Evolutionary conservation across 2,888 invertebrate species (phyloP).

Genomic region (Hirtodrosophila histrioides): DNA sequence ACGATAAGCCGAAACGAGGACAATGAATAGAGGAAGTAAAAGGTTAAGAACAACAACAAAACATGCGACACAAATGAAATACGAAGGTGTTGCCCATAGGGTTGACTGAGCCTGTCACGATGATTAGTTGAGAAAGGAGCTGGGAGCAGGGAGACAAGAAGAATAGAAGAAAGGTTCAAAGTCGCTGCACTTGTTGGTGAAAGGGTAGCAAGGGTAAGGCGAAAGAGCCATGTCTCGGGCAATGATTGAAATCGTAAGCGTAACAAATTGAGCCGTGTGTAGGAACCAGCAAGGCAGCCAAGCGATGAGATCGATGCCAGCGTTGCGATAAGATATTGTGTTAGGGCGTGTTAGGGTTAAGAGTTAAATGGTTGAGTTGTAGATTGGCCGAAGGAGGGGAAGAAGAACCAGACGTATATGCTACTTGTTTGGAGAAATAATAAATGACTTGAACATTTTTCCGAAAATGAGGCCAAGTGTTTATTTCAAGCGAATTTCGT

Average conservation of each 20-base stretch:
- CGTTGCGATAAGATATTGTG: constrained; percentile 41
- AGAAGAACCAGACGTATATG: not conserved
- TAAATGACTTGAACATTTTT: constrained; percentile 43
- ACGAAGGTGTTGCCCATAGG: constrained; percentile 60
- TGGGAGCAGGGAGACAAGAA: constrained; percentile 4
- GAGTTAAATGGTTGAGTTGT: constrained; percentile 36
- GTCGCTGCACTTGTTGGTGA: constrained; percentile 51
- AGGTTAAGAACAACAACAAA: constrained; percentile 54
- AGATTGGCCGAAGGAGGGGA: not conserved
- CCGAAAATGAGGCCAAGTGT: not conserved
- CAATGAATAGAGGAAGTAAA: constrained; percentile 60
- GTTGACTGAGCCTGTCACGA: constrained; percentile 61
- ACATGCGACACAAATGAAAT: constrained; percentile 22
- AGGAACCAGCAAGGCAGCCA: constrained; percentile 7
- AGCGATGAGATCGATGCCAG: constrained; percentile 28
- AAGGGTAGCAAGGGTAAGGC: constrained; percentile 38
- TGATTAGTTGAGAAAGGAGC: constrained; percentile 38
- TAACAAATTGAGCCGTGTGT: constrained; percentile 43
- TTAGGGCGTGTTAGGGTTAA: constrained; percentile 52
- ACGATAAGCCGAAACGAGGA: constrained; percentile 44
- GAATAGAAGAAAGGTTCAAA: constrained; percentile 22
- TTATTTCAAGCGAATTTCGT: constrained; percentile 20
- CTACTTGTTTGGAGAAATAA: constrained; percentile 42
- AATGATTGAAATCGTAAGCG: constrained; percentile 58
- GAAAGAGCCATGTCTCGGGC: constrained; percentile 8